Evolutionary conservation across 2,113 vertebrate genomes (phyloP), one percentile per base, ranked within the genome.

Genomic region (Saguinus imperator): DNA sequence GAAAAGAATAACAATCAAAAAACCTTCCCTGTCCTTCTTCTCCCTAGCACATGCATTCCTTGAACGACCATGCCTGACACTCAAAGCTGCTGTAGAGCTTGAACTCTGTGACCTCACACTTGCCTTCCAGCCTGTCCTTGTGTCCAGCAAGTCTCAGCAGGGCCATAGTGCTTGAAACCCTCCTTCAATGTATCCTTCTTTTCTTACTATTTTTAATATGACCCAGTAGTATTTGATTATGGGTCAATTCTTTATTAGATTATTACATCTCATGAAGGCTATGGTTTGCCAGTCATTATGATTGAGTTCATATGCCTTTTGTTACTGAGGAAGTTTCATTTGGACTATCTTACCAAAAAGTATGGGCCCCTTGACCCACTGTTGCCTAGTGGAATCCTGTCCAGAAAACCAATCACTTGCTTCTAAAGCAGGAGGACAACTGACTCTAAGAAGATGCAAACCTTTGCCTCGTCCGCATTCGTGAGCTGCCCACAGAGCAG

Each of bases 401-500:
- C 83, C 64, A 68, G 17, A 43, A 84, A 92, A n/a, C 23, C 35
- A 40, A 45, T 14, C 40, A 35, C 29, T 76, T 93, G 72, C 52
- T 89, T 68, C 50, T 5, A 35, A 76, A 87, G 37, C 25, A 73
- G 32, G 64, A 73, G 32, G 64, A 81, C 12, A 64, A 14, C 14
- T 40, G 73, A 50, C 14, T 20, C 68, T 12, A 23, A 64, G 8
- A 57, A 93, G 29, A 85, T 68, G 97, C 97, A 66, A 80, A 99
- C 99, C 99, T 99, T 98, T 1, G 84, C 86, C 68, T 98, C 98
- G 35, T 98, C 98, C 0, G 96, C 77, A 13, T 99, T 99, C 98
- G 99, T 97, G 43, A 70, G 58, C 96, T 98, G 98, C 32, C 99
- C 99, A 1, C 99, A 99, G 87, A 99, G 98, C 96, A 99, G 98